Conservation (phyloP, 2,113 vertebrate species). For the Gracilinanus agilis region DNA sequence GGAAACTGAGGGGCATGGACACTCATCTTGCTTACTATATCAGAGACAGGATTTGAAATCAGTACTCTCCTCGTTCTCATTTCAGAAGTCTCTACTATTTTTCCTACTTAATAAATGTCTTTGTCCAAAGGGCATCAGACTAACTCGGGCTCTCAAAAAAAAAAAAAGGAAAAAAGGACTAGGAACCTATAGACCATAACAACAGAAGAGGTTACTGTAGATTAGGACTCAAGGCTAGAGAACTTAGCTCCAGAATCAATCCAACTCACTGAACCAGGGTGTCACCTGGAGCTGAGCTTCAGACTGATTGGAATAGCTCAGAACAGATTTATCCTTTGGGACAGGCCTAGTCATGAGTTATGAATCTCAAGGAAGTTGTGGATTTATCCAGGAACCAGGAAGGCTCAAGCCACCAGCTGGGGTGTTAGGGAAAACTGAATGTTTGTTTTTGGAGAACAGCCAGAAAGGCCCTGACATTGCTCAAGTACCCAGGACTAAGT, state of each 20-base stretch:
- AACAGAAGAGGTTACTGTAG: background rate
- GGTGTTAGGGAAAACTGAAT: background rate
- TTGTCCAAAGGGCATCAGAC: background rate
- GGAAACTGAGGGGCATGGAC: background rate
- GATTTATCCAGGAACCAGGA: background rate
- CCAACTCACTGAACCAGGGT: background rate
- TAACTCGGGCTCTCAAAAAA: background rate
- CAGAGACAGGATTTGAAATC: background rate
- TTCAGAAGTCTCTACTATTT: background rate
- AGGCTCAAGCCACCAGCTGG: background rate
- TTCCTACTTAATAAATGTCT: background rate
- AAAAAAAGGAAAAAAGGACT: background rate
- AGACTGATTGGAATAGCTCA: background rate
- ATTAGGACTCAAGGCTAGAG: background rate
- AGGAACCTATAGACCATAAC: background rate
- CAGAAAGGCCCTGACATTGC: background rate
- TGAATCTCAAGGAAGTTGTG: background rate
- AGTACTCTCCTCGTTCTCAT: background rate
- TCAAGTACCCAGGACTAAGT: background rate
- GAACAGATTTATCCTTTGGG: background rate
- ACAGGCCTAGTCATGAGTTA: background rate
- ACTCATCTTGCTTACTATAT: background rate
- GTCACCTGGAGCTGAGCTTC: background rate
- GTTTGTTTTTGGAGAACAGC: background rate
- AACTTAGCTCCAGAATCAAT: background rate